These are phyloP conservation scores for Channa maculata DNA, from an alignment of 2,113 vertebrate genomes.

Conservation along the genomic window DNA sequence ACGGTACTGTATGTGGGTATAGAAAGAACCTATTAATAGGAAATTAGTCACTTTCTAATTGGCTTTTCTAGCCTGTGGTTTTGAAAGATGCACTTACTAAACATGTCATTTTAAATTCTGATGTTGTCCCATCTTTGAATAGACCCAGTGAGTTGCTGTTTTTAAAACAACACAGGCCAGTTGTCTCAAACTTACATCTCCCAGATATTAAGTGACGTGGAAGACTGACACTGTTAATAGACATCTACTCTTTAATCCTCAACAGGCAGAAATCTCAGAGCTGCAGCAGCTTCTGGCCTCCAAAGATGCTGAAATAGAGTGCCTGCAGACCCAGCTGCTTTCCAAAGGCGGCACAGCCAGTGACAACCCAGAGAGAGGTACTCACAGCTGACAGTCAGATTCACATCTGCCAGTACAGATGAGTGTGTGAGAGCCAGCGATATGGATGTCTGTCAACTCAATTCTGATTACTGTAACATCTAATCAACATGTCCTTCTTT, in stretches of 20 bases:
- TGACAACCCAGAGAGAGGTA: slow-evolving; percentile 91
- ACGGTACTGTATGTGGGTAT: too few relatives aligned
- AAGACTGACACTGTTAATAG: slow-evolving; percentile 15
- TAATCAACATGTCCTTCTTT: slow-evolving; percentile 57
- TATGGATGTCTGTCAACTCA: slow-evolving; percentile 39
- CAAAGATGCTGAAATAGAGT: slow-evolving; percentile 94
- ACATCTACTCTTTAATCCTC: slow-evolving; percentile 25
- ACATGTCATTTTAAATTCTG: background rate
- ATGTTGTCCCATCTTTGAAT: too few relatives aligned
- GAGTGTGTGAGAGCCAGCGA: slow-evolving; percentile 32
- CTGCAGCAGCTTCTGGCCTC: slow-evolving; percentile 91
- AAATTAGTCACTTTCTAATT: too few relatives aligned
- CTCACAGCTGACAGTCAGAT: slow-evolving; percentile 4
- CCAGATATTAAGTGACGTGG: slow-evolving; percentile 11
- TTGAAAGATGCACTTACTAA: too few relatives aligned
- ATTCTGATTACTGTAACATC: slow-evolving; percentile 38
- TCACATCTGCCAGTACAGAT: slow-evolving; percentile 13
- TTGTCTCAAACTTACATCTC: background rate
- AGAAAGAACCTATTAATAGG: too few relatives aligned
- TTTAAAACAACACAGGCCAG: too few relatives aligned
- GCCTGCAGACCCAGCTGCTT: slow-evolving; percentile 90
- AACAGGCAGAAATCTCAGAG: slow-evolving; percentile 91
- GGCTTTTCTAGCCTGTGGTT: too few relatives aligned
- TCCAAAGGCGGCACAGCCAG: slow-evolving; percentile 80
- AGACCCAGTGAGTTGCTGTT: background rate